Evolutionary conservation across 2,113 vertebrate genomes (phyloP), one percentile per base, ranked within the genome.

Genomic region (Anhinga anhinga): DNA sequence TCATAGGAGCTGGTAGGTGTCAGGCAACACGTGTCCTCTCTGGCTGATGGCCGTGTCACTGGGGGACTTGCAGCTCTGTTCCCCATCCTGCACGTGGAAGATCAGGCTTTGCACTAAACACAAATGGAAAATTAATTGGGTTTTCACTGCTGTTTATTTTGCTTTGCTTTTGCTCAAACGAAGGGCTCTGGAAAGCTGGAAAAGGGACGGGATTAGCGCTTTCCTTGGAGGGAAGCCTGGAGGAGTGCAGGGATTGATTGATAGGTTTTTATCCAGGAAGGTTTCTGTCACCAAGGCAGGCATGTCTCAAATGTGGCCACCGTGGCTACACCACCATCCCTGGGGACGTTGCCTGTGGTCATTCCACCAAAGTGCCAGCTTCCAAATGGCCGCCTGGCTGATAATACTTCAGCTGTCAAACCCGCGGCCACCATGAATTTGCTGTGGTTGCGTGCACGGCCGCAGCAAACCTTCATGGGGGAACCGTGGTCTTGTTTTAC

Each of bases 241-340:
- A 58, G 23, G 52, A 27, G 29, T 1, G 1, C 1, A 2, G 78
- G 65, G 44, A 22, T 19, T 8, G 53, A 44, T 25, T 4, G 30
- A 25, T 42, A 6, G 52, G 12, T 21, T 55, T 80, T 55, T 9
- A 23, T 36, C n/a, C 2, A 0, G 66, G 40, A 20, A 49, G 40
- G n/a, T 67, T 67, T 55, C 74, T 8, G 2, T 72, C 72, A 11
- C 25, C 4, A 3, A 40, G 50, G 59, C 1, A 8, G 38, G 18
- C 21, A 20, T 0, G 3, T 42, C 50, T 55, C 66, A 23, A 10
- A 20, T 27, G 65, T 36, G 90, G 63, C 78, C 63, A 18, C 40
- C 1, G 45, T 0, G 47, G 83, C 47, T 22, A 2, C 0, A 3
- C 55, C 4, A 0, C 44, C 2, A 2, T n/a, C 84, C 50, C 38